Conservation (phyloP, 2,113 vertebrate genomes). For the Prionailurus bengalensis region DNA sequence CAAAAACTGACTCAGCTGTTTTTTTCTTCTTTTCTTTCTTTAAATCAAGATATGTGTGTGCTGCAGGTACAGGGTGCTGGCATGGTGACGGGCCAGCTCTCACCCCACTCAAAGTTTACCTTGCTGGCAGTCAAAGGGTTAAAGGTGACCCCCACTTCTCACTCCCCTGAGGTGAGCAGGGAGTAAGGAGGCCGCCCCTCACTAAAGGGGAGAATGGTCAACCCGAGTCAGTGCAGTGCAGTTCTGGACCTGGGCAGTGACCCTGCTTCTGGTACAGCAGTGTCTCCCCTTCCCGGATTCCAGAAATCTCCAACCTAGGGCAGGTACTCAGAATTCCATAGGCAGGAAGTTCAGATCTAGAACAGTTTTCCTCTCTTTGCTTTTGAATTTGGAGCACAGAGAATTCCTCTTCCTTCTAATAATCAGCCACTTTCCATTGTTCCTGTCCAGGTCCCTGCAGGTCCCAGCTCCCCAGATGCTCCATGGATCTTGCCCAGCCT, state of each 20-base stretch:
- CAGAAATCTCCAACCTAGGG: not conserved
- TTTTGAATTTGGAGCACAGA: not conserved
- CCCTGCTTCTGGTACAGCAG: not conserved
- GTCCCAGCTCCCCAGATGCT: not conserved
- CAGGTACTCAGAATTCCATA: not conserved
- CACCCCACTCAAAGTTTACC: slow-evolving; percentile 9
- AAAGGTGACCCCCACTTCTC: slow-evolving; percentile 64
- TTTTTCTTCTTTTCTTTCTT: slow-evolving; percentile 82
- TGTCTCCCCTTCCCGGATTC: not conserved
- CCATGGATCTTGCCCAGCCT: not conserved
- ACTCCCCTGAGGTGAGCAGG: slow-evolving; percentile 35
- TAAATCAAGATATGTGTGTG: slow-evolving; percentile 71
- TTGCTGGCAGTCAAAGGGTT: slow-evolving; percentile 78
- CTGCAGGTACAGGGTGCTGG: slow-evolving; percentile 79
- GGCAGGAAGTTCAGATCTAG: slow-evolving; percentile 7
- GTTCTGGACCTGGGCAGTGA: not conserved
- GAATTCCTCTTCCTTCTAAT: slow-evolving; percentile 41
- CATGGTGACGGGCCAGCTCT: not conserved
- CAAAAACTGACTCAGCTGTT: slow-evolving; percentile 91
- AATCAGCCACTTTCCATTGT: not conserved
- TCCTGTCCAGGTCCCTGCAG: not conserved
- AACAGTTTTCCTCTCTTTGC: not conserved
- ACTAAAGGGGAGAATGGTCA: slow-evolving; percentile 46
- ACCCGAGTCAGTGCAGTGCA: not conserved
- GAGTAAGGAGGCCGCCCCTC: slow-evolving; percentile 41